Base-by-base conservation (phyloP, 2,113 vertebrate species). In the Ondatra zibethicus region DNA sequence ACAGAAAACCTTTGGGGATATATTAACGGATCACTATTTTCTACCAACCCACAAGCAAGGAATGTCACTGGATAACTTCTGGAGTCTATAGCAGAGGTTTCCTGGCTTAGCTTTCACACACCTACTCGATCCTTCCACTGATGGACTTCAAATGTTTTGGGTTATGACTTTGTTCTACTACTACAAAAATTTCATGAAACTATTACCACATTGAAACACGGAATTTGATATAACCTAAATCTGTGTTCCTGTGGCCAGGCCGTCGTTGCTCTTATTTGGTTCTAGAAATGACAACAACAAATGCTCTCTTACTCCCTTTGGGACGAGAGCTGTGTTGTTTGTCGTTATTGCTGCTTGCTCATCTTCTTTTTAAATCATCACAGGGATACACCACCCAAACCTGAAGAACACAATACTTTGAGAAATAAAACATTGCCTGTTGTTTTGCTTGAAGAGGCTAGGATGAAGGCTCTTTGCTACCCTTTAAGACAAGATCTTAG, bases 381-480 rank as follows among this genome's bases (percentile, higher is more conserved):
- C n/a, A 61, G 19, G 10, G 23, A 81, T 36, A 42, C 0, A 50
- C 19, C 10, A 36, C 65, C 17, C 47, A 47, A 87, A 47, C 52
- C 45, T 29, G 16, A 6, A 63, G 27, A 73, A 31, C 33, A 82
- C 58, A 42, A 16, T 94, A 90, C 92, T 95, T 76, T 90, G 72
- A 94, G 81, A 63, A 90, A 87, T 72, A 21, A 82, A 63, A 84
- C 11, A 55, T 27, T 27, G 31, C 47, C 14, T 42, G n/a, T 68
- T 42, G 73, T 84, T 76, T 95, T 58, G 45, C 52, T 95, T 91
- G 23, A 25, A 94, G 45, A 96, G 66, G 23, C 31, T 81, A 19
- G 16, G 16, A 78, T 78, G 31, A 77, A 77, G 13, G 25, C 27
- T 77, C 13, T 50, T 50, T 50, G 33, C 47, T 19, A 33, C 47